Evolutionary conservation across 2,113 vertebrate species (phyloP).

Genomic region (Dolichotis patagonum): DNA sequence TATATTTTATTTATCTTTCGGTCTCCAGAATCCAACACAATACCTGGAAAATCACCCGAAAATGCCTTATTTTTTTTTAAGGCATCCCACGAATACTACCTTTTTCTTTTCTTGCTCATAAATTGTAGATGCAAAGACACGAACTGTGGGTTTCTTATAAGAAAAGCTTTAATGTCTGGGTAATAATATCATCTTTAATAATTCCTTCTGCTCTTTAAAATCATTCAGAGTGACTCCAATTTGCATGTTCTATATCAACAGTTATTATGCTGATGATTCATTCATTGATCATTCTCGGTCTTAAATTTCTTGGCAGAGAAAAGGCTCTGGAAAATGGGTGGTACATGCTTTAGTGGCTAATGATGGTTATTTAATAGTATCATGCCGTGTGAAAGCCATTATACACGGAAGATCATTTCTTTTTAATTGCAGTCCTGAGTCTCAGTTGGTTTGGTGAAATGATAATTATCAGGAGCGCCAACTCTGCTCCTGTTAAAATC

Average conservation of each 20-base stretch:
- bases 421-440: slow-evolving; percentile 70
- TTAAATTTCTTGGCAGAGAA: slow-evolving; percentile 73
- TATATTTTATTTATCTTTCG: slow-evolving; percentile 35
- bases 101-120: background rate
- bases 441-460: slow-evolving; percentile 70
- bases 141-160: background rate
- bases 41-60: background rate
- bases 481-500: slow-evolving; percentile 66
- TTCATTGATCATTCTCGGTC: slow-evolving; percentile 72
- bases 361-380: slow-evolving; percentile 62
- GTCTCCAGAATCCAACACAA: background rate
- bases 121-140: slow-evolving; percentile 28
- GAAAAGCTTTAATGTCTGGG: background rate
- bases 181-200: slow-evolving; percentile 50
- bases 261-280: slow-evolving; percentile 57
- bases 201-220: slow-evolving; percentile 50
- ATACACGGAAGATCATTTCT: slow-evolving; percentile 63
- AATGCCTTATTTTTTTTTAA: slow-evolving; percentile 30
- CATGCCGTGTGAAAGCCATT: slow-evolving; percentile 71
- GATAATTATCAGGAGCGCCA: slow-evolving; percentile 66
- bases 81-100: background rate
- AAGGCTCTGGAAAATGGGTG: slow-evolving; percentile 57
- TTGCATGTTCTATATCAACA: slow-evolving; percentile 56
- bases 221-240: slow-evolving; percentile 55
- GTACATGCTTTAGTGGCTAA: slow-evolving; percentile 67